Conservation (phyloP, 2,888 invertebrate species). For the Caradrina clavipalpis region DNA sequence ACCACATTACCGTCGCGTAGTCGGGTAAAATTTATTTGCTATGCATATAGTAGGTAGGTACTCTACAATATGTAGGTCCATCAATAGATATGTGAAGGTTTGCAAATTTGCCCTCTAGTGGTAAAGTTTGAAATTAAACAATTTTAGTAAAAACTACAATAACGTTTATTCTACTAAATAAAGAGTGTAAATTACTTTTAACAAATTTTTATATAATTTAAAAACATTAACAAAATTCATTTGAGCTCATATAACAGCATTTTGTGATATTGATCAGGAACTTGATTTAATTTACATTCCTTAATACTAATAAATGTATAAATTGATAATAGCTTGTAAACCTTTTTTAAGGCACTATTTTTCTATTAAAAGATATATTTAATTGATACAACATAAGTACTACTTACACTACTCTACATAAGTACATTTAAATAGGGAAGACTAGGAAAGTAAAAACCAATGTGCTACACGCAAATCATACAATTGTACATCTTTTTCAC, state of each 20-base stretch:
- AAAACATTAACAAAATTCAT: conserved; percentile 25
- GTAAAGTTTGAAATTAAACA: conserved; percentile 41
- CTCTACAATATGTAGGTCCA: neutral
- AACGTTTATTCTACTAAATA: conserved; percentile 50
- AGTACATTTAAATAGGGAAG: conserved; percentile 56
- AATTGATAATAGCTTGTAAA: conserved; percentile 17
- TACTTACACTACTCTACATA: conserved; percentile 42
- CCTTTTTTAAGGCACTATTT: conserved; percentile 59
- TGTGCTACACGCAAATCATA: conserved; percentile 13
- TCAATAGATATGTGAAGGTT: neutral
- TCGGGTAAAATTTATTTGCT: neutral
- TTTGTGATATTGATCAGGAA: conserved; percentile 41
- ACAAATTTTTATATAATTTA: conserved; percentile 29
- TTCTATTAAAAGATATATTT: conserved; percentile 12
- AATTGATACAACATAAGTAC: conserved; percentile 56
- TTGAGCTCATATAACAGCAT: conserved; percentile 54
- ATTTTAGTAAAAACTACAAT: conserved; percentile 36
- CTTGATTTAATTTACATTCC: conserved; percentile 15
- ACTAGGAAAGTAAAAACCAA: conserved; percentile 41
- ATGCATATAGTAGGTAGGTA: neutral
- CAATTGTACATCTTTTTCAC: conserved; percentile 6
- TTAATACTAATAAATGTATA: conserved; percentile 23
- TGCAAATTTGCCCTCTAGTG: neutral
- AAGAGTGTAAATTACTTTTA: conserved; percentile 38
- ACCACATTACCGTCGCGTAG: too few relatives aligned